Conservation (phyloP, 2,797 vertebrate genomes). For the Gouania willdenowi region DNA sequence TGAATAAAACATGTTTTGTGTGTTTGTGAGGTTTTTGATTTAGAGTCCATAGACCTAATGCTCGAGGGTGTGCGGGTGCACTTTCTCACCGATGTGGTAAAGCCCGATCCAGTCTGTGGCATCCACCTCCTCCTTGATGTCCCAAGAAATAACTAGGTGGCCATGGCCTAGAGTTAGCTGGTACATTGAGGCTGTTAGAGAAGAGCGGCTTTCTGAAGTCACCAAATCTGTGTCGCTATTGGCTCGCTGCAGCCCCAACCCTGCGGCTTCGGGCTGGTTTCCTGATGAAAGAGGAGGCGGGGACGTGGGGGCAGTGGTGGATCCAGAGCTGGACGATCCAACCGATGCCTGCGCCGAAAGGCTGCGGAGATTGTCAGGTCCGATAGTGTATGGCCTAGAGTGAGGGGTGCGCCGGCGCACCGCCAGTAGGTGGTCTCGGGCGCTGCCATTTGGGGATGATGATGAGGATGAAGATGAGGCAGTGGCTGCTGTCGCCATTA, state of each 20-base stretch:
- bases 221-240: constrained; percentile 96
- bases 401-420: constrained; percentile 86
- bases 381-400: constrained; percentile 83
- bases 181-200: constrained; percentile 88
- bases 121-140: constrained; percentile 98
- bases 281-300: constrained; percentile 22
- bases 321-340: not conserved
- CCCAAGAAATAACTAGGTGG: constrained; percentile 96
- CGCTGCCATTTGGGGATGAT: constrained; percentile 38
- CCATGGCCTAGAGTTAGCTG: constrained; percentile 88
- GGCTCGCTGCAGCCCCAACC: constrained; percentile 84
- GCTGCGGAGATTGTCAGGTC: constrained; percentile 87
- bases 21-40: too few relatives aligned
- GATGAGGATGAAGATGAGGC: constrained; percentile 57
- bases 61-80: too few relatives aligned
- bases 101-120: constrained; percentile 97
- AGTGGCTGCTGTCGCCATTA: constrained; percentile 52
- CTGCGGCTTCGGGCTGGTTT: constrained; percentile 20
- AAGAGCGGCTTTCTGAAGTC: constrained; percentile 93
- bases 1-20: too few relatives aligned
- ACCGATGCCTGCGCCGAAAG: constrained; percentile 70
- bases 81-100: constrained; percentile 93
- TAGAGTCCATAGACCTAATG: too few relatives aligned
- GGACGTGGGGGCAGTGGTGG: not conserved
- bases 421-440: constrained; percentile 87